phyloP scores from a whole-genome alignment of 2,888 invertebrate genomes.

The Physocephala rufipes region DNA sequence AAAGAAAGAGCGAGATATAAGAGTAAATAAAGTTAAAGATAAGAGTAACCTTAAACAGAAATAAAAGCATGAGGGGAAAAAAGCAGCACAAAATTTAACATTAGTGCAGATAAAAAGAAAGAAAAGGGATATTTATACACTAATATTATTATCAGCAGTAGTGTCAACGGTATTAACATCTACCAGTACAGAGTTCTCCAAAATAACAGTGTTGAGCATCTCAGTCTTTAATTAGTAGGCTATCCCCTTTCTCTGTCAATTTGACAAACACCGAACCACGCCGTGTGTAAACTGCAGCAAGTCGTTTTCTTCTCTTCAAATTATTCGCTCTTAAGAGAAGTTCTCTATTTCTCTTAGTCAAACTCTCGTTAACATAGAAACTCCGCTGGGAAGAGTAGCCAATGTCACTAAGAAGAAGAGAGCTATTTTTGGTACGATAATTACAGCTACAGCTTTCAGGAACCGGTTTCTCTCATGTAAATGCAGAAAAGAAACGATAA shows the following conservation, averaged over 20 bases:
- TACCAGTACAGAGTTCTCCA: constrained; percentile 45
- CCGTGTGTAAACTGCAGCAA: too few relatives aligned
- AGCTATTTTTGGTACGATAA: neutral
- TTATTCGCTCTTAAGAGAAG: neutral
- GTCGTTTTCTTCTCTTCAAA: neutral
- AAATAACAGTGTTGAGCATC: constrained; percentile 54
- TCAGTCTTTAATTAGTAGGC: neutral
- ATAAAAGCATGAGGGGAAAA: too few relatives aligned
- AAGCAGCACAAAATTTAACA: too few relatives aligned
- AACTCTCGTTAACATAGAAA: neutral
- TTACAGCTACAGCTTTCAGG: neutral
- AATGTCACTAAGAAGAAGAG: neutral
- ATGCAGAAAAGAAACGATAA: neutral
- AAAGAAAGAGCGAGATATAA: too few relatives aligned
- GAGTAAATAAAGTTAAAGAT: too few relatives aligned
- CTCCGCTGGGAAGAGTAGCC: neutral
- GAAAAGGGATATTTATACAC: too few relatives aligned
- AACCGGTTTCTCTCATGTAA: neutral
- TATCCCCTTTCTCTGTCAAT: neutral
- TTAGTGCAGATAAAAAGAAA: too few relatives aligned
- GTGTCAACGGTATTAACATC: too few relatives aligned
- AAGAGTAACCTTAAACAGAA: too few relatives aligned
- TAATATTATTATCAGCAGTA: too few relatives aligned
- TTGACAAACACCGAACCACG: neutral
- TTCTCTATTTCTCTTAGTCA: too few relatives aligned